A percentile compares a stretch with the other conserved stretches of the same genome.
phyloP scores from a whole-genome alignment of 64 coral and sea anemone genomes.

The Platygyra sinensis region DNA sequence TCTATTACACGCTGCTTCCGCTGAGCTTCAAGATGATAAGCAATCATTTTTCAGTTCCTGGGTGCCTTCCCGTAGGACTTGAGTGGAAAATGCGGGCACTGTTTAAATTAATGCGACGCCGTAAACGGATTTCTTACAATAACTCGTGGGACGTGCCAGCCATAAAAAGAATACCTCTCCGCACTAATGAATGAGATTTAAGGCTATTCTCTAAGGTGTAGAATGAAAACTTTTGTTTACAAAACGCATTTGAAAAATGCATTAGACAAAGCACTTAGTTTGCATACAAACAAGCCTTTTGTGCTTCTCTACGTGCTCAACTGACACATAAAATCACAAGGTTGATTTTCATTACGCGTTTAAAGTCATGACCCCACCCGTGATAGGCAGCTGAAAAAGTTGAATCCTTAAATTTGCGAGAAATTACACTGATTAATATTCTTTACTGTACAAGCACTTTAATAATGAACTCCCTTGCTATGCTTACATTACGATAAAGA shows the following conservation, averaged over 20 bases:
- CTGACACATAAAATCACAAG: background rate
- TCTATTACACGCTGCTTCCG: constrained; percentile 68
- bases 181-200: constrained; percentile 20
- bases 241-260: background rate
- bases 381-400: background rate
- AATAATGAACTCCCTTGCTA: background rate
- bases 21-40: constrained; percentile 73
- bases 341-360: background rate
- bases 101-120: background rate
- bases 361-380: no score
- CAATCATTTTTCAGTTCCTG: constrained; percentile 6
- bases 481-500: background rate
- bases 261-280: background rate
- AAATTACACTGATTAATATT: background rate
- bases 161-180: background rate
- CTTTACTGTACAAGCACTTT: background rate
- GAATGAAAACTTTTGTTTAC: constrained; percentile 25
- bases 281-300: background rate
- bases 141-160: background rate
- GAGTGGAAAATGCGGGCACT: background rate
- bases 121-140: background rate
- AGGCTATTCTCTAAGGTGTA: background rate
- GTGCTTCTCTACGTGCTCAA: background rate
- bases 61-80: no score
- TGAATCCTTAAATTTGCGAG: background rate